A percentile compares a stretch with the other conserved stretches of the same genome.
Evolutionary conservation across 2,113 vertebrate genomes (phyloP).

Genomic region (Saimiri boliviensis): DNA sequence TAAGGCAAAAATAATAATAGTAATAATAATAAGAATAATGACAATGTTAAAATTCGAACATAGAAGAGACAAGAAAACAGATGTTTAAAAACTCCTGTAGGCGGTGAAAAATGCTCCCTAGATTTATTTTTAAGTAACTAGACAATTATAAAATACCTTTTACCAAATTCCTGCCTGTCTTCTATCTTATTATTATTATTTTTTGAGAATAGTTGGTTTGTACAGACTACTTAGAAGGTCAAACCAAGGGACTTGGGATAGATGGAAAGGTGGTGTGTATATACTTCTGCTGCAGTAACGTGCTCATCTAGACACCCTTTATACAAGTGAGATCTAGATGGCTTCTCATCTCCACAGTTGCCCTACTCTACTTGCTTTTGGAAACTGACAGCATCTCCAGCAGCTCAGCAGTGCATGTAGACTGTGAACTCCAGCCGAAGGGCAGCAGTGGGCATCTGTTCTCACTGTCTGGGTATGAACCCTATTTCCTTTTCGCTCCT

Average conservation of each 20-base stretch:
- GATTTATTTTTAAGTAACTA: conserved; percentile 33
- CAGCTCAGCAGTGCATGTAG: background rate
- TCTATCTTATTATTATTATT: background rate
- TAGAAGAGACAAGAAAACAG: background rate
- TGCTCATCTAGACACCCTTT: background rate
- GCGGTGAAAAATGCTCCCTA: background rate
- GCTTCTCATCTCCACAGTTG: background rate
- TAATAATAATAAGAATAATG: background rate
- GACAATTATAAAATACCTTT: background rate
- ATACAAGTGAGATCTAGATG: too few relatives aligned
- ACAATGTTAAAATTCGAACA: background rate
- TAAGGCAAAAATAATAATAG: background rate
- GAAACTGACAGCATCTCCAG: too few relatives aligned
- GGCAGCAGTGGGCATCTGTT: accelerated
- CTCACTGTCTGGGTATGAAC: background rate
- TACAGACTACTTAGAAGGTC: background rate
- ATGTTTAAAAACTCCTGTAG: background rate
- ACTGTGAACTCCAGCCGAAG: background rate
- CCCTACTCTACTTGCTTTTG: background rate
- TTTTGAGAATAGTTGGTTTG: background rate
- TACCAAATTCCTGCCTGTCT: background rate
- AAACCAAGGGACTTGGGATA: background rate
- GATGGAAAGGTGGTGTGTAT: too few relatives aligned
- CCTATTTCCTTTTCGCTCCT: background rate
- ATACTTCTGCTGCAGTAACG: background rate